phyloP scores from a whole-genome alignment of 2,797 vertebrate species.

The Rhinella marina region DNA sequence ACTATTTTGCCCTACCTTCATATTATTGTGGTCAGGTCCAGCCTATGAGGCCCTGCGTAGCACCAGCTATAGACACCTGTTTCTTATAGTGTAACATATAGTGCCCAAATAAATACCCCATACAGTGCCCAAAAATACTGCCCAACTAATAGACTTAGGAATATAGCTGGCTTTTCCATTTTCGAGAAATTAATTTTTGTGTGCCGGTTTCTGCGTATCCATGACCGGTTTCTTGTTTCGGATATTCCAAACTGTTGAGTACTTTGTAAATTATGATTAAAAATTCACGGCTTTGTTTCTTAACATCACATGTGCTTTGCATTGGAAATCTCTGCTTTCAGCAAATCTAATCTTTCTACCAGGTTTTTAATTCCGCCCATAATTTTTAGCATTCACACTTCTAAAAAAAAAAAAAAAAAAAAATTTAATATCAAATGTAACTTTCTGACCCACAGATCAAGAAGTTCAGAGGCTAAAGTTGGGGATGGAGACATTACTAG shows the following conservation, averaged over 20 bases:
- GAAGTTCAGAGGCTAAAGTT: slow-evolving; percentile 87
- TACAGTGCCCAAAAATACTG: no score
- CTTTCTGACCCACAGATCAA: slow-evolving; percentile 77
- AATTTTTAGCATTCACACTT: slow-evolving; percentile 1
- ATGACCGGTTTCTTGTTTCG: background rate
- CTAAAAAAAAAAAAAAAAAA: background rate
- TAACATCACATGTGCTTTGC: background rate
- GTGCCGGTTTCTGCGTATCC: background rate
- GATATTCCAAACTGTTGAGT: background rate
- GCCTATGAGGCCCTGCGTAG: no score
- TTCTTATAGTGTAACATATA: no score
- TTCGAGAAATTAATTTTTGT: background rate
- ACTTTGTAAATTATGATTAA: background rate
- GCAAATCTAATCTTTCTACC: background rate
- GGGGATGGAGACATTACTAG: slow-evolving; percentile 87
- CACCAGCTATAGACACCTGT: no score
- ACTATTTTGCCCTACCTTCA: no score
- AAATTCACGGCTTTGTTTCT: slow-evolving; percentile 26
- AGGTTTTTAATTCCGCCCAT: background rate
- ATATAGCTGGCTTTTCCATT: no score
- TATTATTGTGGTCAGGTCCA: no score
- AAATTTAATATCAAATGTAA: background rate
- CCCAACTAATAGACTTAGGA: no score
- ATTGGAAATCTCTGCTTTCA: background rate
- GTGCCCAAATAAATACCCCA: no score